These are phyloP conservation scores for Ligdia adustata DNA, from an alignment of 2,888 invertebrate species.

Conservation along the genomic window DNA sequence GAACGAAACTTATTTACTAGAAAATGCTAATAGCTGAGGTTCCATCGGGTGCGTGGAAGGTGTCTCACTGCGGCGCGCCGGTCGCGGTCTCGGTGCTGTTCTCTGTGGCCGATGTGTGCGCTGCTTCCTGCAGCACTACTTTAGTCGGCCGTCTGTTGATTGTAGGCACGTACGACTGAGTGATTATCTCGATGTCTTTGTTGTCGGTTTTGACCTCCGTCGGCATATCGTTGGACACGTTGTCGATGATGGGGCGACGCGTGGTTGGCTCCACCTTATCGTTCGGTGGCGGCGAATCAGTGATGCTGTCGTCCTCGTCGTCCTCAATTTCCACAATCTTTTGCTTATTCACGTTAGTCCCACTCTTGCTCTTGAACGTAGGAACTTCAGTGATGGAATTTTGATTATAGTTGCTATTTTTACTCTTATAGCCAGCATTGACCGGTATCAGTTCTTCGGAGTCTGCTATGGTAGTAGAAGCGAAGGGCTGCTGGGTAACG, in stretches of 20 bases:
- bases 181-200: constrained; percentile 75
- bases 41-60: constrained; percentile 45
- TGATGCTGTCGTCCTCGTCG: constrained; percentile 63
- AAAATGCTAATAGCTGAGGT: constrained; percentile 78
- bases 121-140: constrained; percentile 61
- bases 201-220: constrained; percentile 54
- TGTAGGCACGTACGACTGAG: constrained; percentile 70
- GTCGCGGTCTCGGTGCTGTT: constrained; percentile 36
- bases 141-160: constrained; percentile 69
- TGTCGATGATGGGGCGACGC: constrained; percentile 71
- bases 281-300: constrained; percentile 66
- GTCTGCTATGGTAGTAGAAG: constrained; percentile 59
- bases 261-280: constrained; percentile 74
- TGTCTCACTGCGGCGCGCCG: constrained; percentile 46
- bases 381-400: constrained; percentile 76
- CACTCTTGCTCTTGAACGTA: constrained; percentile 60
- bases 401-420: constrained; percentile 72
- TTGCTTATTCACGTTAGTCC: constrained; percentile 51
- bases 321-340: constrained; percentile 71
- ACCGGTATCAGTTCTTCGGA: constrained; percentile 76
- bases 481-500: constrained; percentile 34
- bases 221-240: constrained; percentile 62
- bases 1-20: constrained; percentile 76
- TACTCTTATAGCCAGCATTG: constrained; percentile 74
- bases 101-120: constrained; percentile 26